Evolutionary conservation across 1,140 invertebrate genomes (phyloP).

Genomic region (Drosophila pseudoananassae): DNA sequence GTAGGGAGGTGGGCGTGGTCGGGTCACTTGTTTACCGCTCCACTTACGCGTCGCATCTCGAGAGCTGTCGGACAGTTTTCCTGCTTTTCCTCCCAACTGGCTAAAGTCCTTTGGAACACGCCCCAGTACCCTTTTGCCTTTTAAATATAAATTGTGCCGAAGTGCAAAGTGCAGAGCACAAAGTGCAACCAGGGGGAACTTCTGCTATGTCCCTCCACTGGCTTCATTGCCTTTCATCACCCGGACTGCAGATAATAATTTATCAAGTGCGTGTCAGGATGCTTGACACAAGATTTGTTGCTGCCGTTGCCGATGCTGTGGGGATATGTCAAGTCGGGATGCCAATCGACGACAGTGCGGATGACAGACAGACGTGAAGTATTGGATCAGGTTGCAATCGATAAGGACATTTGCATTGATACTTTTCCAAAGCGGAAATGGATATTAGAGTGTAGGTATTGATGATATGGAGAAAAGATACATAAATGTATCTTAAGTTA

Average conservation of each 20-base stretch:
- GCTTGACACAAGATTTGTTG: conserved; percentile 58
- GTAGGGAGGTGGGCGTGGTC: conserved; percentile 31
- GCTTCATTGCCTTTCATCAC: conserved; percentile 57
- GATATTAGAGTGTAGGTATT: conserved; percentile 16
- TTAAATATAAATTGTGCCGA: conserved; percentile 62
- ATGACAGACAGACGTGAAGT: conserved; percentile 32
- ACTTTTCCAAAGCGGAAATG: conserved; percentile 17
- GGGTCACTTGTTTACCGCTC: conserved; percentile 75
- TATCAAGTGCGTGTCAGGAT: conserved; percentile 65
- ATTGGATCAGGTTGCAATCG: conserved; percentile 38
- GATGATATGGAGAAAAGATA: background rate
- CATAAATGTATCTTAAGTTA: too few species aligned
- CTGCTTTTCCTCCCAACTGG: conserved; percentile 11
- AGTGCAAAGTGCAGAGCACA: conserved; percentile 57
- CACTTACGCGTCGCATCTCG: conserved; percentile 67
- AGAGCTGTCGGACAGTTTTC: conserved; percentile 59
- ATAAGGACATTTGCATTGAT: conserved; percentile 38
- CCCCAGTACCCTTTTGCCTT: conserved; percentile 21
- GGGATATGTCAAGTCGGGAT: conserved; percentile 41
- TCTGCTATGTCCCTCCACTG: background rate
- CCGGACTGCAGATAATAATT: conserved; percentile 60
- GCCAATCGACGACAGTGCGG: conserved; percentile 50
- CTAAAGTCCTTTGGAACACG: conserved; percentile 1
- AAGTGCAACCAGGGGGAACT: conserved; percentile 32
- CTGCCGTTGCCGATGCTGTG: conserved; percentile 1